A percentile compares a stretch with the other conserved stretches of the same genome.
These are phyloP conservation scores for Molossus molossus DNA, from an alignment of 2,797 vertebrate genomes.

Conservation along the genomic window DNA sequence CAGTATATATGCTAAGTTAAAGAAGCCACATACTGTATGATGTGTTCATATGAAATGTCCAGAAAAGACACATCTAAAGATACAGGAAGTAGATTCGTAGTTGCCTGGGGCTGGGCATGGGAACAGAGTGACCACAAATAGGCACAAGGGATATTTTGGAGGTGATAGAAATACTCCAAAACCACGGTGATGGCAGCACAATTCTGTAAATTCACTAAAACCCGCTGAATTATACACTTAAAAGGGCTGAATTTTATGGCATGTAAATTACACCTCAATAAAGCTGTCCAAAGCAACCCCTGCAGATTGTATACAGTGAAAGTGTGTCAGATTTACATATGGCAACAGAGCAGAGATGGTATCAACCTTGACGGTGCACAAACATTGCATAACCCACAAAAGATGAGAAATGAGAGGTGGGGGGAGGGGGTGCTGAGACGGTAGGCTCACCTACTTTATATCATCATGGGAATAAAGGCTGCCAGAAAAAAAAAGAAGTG, in stretches of 20 bases:
- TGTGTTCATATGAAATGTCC: neutral
- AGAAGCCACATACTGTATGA: neutral
- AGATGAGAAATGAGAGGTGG: neutral
- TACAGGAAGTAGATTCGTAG: neutral
- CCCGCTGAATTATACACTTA: neutral
- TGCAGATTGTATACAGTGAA: conserved; percentile 11
- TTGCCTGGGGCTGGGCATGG: neutral
- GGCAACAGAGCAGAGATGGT: neutral
- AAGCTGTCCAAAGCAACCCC: neutral
- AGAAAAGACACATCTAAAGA: neutral
- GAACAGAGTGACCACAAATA: neutral
- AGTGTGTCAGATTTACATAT: conserved; percentile 5
- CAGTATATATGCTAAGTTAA: neutral
- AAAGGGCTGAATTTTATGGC: conserved; percentile 35
- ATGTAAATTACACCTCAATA: conserved; percentile 30
- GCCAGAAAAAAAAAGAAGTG: neutral
- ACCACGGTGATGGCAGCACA: neutral
- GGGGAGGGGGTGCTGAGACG: neutral
- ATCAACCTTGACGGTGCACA: neutral
- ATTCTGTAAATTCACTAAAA: neutral
- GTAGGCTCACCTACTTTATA: neutral
- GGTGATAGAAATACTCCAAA: neutral
- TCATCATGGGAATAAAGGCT: neutral
- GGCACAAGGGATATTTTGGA: neutral
- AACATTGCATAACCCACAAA: neutral